Percentiles rank a stretch among this genome's conserved stretches.
phyloP scores from a whole-genome alignment of 2,888 invertebrate species.

The Lasioglossum leucozonium region DNA sequence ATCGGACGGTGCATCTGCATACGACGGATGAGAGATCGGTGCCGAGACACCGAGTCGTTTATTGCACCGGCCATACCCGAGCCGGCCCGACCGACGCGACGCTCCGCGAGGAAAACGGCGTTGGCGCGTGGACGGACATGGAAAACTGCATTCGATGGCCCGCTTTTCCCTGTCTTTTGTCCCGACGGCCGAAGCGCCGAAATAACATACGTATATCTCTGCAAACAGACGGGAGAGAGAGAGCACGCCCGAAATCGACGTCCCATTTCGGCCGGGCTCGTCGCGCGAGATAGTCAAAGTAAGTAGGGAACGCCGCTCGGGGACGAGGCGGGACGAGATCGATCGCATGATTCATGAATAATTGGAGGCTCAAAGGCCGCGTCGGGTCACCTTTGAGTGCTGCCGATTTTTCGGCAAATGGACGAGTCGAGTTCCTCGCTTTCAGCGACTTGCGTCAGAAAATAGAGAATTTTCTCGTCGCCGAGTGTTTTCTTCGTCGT shows the following conservation, averaged over 20 bases:
- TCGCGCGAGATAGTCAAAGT: conserved; percentile 20
- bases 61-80: conserved; percentile 6
- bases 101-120: conserved; percentile 14
- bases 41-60: conserved; percentile 30
- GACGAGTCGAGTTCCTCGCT: not conserved
- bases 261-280: not conserved
- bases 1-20: not conserved
- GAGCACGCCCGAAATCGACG: conserved; percentile 18
- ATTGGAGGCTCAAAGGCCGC: conserved; percentile 16
- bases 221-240: conserved; percentile 25
- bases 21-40: conserved; percentile 46
- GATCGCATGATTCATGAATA: conserved; percentile 16
- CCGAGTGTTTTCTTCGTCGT: too few species aligned
- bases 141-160: conserved; percentile 14
- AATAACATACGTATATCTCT: conserved; percentile 25
- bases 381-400: not conserved
- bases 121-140: not conserved
- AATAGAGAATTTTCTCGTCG: not conserved
- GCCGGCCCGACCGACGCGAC: too few species aligned
- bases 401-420: conserved; percentile 3
- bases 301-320: not conserved
- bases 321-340: not conserved
- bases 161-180: conserved; percentile 42
- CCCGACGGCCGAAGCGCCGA: conserved; percentile 12
- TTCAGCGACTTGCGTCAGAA: not conserved